These are phyloP conservation scores for Channallabes apus DNA, from an alignment of 2,797 vertebrate genomes.

Conservation along the genomic window DNA sequence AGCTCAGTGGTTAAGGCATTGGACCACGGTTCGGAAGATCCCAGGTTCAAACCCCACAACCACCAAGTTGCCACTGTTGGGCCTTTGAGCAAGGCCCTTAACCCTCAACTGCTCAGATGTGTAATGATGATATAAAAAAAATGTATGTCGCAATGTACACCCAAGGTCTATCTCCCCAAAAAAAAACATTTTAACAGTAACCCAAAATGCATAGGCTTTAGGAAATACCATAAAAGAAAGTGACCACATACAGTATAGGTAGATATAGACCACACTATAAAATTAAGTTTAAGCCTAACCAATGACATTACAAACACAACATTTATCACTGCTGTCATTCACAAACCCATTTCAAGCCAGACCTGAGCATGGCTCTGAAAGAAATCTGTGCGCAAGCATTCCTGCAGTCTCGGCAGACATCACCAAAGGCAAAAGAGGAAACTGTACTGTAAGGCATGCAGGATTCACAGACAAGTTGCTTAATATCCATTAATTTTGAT, in stretches of 20 bases:
- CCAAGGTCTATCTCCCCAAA: background rate
- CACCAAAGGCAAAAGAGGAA: slow-evolving; percentile 43
- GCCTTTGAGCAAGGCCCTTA: too few species aligned
- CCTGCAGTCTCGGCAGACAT: background rate
- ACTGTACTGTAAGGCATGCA: slow-evolving; percentile 58
- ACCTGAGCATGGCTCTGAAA: background rate
- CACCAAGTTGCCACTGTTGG: too few species aligned
- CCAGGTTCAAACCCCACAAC: too few species aligned
- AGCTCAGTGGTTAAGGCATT: too few species aligned
- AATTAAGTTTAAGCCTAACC: background rate
- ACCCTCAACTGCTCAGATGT: too few species aligned
- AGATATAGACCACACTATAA: background rate
- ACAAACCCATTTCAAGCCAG: background rate
- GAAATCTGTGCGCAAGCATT: background rate
- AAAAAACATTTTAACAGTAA: background rate
- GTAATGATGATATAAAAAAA: too few species aligned
- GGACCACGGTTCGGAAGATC: too few species aligned
- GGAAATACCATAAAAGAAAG: background rate
- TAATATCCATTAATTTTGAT: slow-evolving; percentile 3
- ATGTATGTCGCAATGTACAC: too few species aligned
- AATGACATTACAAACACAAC: background rate
- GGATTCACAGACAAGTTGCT: slow-evolving; percentile 49
- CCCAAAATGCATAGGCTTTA: background rate
- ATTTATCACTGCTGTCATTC: background rate
- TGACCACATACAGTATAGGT: too few species aligned